Percentiles rank a stretch among this genome's conserved stretches.
Evolutionary conservation across 2,888 invertebrate species (phyloP).

Genomic region (Lycocerus yunnanus): DNA sequence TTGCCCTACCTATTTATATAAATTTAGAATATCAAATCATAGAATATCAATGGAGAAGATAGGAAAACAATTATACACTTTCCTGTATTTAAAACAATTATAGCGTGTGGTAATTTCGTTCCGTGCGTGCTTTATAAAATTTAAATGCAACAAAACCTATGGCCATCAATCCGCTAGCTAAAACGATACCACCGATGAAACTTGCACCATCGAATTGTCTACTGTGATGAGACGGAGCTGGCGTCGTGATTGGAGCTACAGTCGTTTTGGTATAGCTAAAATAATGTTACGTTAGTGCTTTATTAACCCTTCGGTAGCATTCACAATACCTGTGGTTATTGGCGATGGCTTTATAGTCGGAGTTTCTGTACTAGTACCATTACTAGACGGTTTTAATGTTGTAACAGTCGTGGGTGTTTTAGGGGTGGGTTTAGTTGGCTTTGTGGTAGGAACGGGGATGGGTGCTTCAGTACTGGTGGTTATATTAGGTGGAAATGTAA

Average conservation of each 20-base stretch:
- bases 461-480: conserved; percentile 15
- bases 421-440: background rate
- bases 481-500: background rate
- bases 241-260: conserved; percentile 25
- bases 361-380: conserved; percentile 47
- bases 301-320: background rate
- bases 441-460: conserved; percentile 5
- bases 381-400: conserved; percentile 24
- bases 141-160: conserved; percentile 84
- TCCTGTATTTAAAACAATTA: conserved; percentile 58
- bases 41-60: background rate
- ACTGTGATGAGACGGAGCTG: conserved; percentile 39
- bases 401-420: conserved; percentile 21
- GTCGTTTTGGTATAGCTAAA: conserved; percentile 30
- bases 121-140: conserved; percentile 84
- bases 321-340: conserved; percentile 35
- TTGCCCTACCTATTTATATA: background rate
- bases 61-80: background rate
- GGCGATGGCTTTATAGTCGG: conserved; percentile 28
- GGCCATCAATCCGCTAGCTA: conserved; percentile 77
- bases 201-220: conserved; percentile 75
- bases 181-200: conserved; percentile 84
- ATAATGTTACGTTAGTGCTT: conserved; percentile 21
- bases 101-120: conserved; percentile 86
- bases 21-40: background rate